Evolutionary conservation across 30 jellyfish, hydroid and myxozoan genomes (phyloP).

Genomic region (Thelohanellus kitauei): DNA sequence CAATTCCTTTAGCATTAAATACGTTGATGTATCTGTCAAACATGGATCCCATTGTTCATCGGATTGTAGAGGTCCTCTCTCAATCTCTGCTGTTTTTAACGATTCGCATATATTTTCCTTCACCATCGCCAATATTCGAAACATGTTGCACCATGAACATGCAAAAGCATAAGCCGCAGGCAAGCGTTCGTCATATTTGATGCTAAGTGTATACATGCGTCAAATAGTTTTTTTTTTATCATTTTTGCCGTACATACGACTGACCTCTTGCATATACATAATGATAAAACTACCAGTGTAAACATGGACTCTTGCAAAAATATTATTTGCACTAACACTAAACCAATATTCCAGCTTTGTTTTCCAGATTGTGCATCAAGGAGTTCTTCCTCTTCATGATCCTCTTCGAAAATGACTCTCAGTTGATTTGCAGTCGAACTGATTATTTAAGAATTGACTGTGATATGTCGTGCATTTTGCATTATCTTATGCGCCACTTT

Average conservation of each 20-base stretch:
- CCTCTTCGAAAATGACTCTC: constrained; percentile 9
- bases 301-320: too few relatives aligned
- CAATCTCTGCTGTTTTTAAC: too few relatives aligned
- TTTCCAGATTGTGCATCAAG: too few relatives aligned
- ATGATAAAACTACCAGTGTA: too few relatives aligned
- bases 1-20: neutral
- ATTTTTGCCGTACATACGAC: too few relatives aligned
- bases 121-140: too few relatives aligned
- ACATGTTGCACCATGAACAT: too few relatives aligned
- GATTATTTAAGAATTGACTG: constrained; percentile 14
- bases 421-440: constrained; percentile 12
- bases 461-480: constrained; percentile 14
- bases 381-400: constrained; percentile 11
- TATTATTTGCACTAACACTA: too few relatives aligned
- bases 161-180: constrained; percentile 3
- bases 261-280: too few relatives aligned
- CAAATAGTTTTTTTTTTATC: neutral
- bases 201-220: constrained; percentile 1
- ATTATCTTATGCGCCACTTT: constrained; percentile 2
- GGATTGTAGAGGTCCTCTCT: constrained; percentile 7
- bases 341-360: too few relatives aligned
- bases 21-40: neutral
- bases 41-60: constrained; percentile 1
- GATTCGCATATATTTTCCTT: too few relatives aligned
- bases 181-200: constrained; percentile 1